A percentile compares a stretch with the other conserved stretches of the same genome.
Evolutionary conservation across 2,888 invertebrate genomes (phyloP).

Genomic region (Clusia tigrina): DNA sequence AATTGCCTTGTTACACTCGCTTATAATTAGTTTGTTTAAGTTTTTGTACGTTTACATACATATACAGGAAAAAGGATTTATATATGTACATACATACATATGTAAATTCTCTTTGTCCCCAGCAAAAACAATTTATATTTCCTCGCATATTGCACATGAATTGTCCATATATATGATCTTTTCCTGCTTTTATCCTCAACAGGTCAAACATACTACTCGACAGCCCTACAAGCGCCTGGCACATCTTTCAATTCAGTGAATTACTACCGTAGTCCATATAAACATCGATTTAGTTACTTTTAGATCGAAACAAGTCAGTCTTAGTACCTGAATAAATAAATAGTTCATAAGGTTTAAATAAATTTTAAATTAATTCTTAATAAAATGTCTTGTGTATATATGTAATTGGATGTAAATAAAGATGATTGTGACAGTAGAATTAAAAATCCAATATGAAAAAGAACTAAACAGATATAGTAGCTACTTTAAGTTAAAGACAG

Average conservation of each 20-base stretch:
- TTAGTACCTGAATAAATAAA: neutral
- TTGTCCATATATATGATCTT: neutral
- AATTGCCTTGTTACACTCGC: neutral
- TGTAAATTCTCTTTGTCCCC: too few relatives aligned
- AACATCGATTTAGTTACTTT: constrained; percentile 38
- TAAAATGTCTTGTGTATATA: neutral
- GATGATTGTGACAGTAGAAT: neutral
- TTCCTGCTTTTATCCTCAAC: neutral
- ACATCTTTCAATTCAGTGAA: constrained; percentile 54
- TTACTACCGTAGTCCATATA: constrained; percentile 54
- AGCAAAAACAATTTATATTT: neutral
- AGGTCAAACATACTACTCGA: constrained; percentile 43
- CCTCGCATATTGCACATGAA: neutral
- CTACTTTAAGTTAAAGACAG: too few relatives aligned
- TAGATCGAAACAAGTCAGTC: neutral
- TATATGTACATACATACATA: too few relatives aligned
- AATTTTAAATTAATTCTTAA: neutral
- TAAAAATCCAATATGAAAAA: too few relatives aligned
- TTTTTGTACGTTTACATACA: too few relatives aligned
- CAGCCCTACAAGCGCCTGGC: constrained; percentile 48
- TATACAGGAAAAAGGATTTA: too few relatives aligned
- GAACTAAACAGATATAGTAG: too few relatives aligned
- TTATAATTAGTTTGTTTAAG: neutral
- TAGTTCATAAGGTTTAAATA: neutral
- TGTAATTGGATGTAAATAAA: neutral